phyloP scores from a whole-genome alignment of 2,797 vertebrate genomes.

The Apodemus agrarius region DNA sequence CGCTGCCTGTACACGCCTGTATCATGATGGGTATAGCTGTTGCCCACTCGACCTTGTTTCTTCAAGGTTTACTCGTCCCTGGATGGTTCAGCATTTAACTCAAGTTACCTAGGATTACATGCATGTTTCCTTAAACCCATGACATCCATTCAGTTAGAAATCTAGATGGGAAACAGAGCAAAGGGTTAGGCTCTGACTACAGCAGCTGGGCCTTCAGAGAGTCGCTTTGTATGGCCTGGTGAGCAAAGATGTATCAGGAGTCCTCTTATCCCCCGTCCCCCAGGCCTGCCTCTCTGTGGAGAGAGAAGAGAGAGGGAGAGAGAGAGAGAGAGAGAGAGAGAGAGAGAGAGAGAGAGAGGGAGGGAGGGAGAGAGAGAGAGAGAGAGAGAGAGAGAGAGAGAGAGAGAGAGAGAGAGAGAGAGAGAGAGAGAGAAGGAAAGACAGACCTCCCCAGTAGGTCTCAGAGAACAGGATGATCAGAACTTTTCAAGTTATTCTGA shows the following conservation, averaged over 20 bases:
- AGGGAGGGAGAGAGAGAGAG: not conserved
- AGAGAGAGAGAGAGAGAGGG: too few species aligned
- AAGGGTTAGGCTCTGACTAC: conserved; percentile 38
- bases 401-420: too few species aligned
- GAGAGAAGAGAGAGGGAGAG: too few species aligned
- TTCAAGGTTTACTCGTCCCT: conserved; percentile 35
- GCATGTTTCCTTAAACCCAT: conserved; percentile 63
- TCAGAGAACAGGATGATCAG: conserved; percentile 82
- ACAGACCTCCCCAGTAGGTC: conserved; percentile 72
- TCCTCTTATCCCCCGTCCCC: not conserved
- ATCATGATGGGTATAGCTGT: not conserved
- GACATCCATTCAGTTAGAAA: conserved; percentile 63
- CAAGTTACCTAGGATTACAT: conserved; percentile 21
- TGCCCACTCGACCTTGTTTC: conserved; percentile 59
- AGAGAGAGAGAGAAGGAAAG: not conserved
- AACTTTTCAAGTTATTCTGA: conserved; percentile 83
- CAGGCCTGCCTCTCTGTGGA: not conserved
- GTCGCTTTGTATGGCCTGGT: not conserved
- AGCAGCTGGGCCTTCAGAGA: conserved; percentile 10
- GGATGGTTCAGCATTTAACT: conserved; percentile 45
- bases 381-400: too few species aligned
- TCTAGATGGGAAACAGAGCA: conserved; percentile 36
- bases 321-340: too few species aligned
- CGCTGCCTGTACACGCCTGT: not conserved
- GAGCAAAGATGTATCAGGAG: not conserved